Conservation (phyloP, 2,113 vertebrate species). For the Thunnus thynnus region DNA sequence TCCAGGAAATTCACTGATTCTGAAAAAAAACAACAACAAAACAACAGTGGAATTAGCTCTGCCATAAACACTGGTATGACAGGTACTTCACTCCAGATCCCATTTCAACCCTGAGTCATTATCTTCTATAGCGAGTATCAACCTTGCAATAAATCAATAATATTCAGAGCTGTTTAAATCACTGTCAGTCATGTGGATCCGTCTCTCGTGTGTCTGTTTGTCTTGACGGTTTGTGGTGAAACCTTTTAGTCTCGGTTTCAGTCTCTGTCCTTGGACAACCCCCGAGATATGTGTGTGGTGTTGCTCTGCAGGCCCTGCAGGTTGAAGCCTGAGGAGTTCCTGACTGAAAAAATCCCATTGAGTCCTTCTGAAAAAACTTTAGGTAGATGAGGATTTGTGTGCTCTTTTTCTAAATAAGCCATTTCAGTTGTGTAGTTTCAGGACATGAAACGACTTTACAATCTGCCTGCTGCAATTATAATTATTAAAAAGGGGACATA, state of each 20-base stretch:
- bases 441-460: not conserved
- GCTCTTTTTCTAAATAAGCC: too few relatives aligned
- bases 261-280: conserved; percentile 7
- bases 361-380: too few relatives aligned
- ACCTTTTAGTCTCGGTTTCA: not conserved
- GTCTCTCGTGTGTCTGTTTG: not conserved
- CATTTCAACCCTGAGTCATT: not conserved
- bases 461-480: conserved; percentile 5
- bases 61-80: not conserved
- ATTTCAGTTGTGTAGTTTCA: too few relatives aligned
- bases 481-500: not conserved
- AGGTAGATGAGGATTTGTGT: too few relatives aligned
- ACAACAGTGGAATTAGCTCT: not conserved
- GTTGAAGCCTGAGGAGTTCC: not conserved
- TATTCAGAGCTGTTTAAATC: conserved; percentile 15
- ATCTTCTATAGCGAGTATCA: not conserved
- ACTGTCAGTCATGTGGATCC: conserved; percentile 1
- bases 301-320: not conserved
- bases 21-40: too few relatives aligned
- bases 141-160: conserved; percentile 3
- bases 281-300: not conserved
- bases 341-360: not conserved
- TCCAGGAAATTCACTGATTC: too few relatives aligned
- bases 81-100: not conserved
- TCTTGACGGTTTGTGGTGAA: conserved; percentile 6